phyloP scores from a whole-genome alignment of 2,797 vertebrate species.

The Galaxias olidus region DNA sequence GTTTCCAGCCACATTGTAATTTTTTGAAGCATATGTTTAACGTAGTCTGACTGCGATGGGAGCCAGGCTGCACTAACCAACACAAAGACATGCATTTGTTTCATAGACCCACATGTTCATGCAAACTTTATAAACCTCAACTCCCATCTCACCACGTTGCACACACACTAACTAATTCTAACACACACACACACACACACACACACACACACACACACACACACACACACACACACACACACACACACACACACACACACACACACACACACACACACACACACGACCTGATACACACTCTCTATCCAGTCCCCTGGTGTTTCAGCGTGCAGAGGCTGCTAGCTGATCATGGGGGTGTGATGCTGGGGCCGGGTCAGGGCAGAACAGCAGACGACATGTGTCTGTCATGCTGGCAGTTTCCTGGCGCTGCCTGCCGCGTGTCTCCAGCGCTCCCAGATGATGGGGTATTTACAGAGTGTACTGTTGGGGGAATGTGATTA shows the following conservation, averaged over 20 bases:
- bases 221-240: background rate
- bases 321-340: too few species aligned
- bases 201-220: background rate
- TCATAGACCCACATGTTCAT: constrained; percentile 2
- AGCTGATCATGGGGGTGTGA: too few species aligned
- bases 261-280: background rate
- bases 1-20: background rate
- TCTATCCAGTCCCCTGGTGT: too few species aligned
- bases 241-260: constrained; percentile 1
- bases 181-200: background rate
- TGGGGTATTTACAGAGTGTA: constrained; percentile 61
- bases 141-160: constrained; percentile 6
- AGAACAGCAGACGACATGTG: constrained; percentile 42
- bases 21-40: background rate
- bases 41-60: background rate
- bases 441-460: constrained; percentile 52
- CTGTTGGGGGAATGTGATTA: constrained; percentile 44
- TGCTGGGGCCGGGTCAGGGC: constrained; percentile 1
- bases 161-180: background rate
- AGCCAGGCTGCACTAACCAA: background rate
- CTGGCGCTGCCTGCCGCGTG: constrained; percentile 45
- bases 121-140: constrained; percentile 10
- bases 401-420: constrained; percentile 55
- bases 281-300: too few species aligned
- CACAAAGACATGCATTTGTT: constrained; percentile 10